Percentiles rank a stretch among this genome's conserved stretches.
phyloP scores from a whole-genome alignment of 30 jellyfish, hydroid and myxozoan species.

The Mastigias papua region DNA sequence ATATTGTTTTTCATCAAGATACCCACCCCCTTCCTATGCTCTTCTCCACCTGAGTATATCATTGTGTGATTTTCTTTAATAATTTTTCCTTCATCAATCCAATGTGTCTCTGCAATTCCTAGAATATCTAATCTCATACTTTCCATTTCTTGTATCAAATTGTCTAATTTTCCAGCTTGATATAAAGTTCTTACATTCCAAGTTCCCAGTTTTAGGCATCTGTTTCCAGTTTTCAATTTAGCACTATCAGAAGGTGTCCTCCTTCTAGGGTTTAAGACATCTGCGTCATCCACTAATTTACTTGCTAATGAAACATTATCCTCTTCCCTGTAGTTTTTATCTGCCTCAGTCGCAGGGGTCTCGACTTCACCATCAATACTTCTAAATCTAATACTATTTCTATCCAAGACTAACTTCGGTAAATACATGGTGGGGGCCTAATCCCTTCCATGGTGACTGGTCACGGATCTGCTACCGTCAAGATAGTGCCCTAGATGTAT shows the following conservation, averaged over 20 bases:
- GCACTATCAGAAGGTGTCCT: not conserved
- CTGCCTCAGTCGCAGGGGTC: conserved; percentile 28
- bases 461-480: not conserved
- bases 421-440: conserved; percentile 26
- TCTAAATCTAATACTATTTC: not conserved
- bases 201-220: not conserved
- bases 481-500: not conserved
- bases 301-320: not conserved
- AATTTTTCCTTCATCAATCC: not conserved
- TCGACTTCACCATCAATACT: not conserved
- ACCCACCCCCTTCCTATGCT: conserved; percentile 1
- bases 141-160: conserved; percentile 5
- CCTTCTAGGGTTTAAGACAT: not conserved
- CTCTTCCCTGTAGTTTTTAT: conserved; percentile 20
- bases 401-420: not conserved
- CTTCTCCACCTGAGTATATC: too few relatives aligned
- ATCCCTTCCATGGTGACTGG: conserved; percentile 27
- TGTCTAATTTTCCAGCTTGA: conserved; percentile 6
- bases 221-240: not conserved
- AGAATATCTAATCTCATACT: conserved; percentile 16
- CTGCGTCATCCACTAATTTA: not conserved
- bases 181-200: conserved; percentile 2
- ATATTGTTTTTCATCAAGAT: not conserved
- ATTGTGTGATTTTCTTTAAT: not conserved
- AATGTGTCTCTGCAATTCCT: conserved; percentile 15